Conservation (phyloP, 2,888 invertebrate genomes). For the Andrena bucephala region DNA sequence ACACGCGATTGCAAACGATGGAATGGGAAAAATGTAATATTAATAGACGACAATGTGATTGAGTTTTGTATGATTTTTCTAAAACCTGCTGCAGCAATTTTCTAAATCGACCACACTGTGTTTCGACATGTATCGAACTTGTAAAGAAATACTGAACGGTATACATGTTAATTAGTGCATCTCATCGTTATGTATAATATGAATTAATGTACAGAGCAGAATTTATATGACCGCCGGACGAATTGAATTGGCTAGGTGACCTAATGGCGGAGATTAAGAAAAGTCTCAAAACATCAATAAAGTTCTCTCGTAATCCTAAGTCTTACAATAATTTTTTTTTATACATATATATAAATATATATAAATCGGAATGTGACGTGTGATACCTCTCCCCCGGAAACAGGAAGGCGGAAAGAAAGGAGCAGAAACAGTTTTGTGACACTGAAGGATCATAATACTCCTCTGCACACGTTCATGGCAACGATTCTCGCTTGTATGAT, state of each 20-base stretch:
- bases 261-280: conserved; percentile 33
- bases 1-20: neutral
- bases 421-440: neutral
- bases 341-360: conserved; percentile 5
- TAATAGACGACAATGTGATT: conserved; percentile 16
- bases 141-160: conserved; percentile 13
- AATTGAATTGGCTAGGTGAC: conserved; percentile 41
- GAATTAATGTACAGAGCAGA: conserved; percentile 60
- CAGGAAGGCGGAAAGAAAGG: neutral
- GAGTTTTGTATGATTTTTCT: conserved; percentile 46
- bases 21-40: conserved; percentile 4
- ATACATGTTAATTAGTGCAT: conserved; percentile 10
- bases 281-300: conserved; percentile 70
- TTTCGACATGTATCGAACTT: conserved; percentile 23
- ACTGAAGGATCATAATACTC: conserved; percentile 19
- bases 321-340: conserved; percentile 51
- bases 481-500: conserved; percentile 48
- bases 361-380: conserved; percentile 17
- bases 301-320: conserved; percentile 71
- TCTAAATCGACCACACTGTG: conserved; percentile 37
- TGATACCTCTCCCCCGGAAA: conserved; percentile 27
- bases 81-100: conserved; percentile 19
- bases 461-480: conserved; percentile 33
- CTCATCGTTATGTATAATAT: conserved; percentile 36
- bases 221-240: conserved; percentile 26